Base-by-base conservation (phyloP, 2,888 invertebrate species). In the Parelbella ahira region DNA sequence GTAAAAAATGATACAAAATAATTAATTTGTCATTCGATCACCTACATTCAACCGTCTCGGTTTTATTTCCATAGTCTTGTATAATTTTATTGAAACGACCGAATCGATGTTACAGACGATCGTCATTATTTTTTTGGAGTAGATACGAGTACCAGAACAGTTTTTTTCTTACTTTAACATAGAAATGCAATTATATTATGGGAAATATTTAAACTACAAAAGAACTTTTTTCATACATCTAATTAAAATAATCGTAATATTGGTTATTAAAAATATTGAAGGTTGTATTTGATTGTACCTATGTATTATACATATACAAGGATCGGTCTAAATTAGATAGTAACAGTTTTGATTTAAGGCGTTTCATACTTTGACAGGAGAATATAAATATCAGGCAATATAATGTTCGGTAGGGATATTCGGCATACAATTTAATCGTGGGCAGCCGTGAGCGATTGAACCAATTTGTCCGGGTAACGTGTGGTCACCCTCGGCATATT, bases 381-480 rank as follows among this genome's bases (percentile, higher is more conserved):
- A n/a, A 25, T 7, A 27, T 36, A 39, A 42, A 43, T 20, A 28
- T 28, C 20, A 6, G 11, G 8, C 8, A 41, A 44, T 44, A 47
- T 48, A 49, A 47, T 45, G 43, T 23, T 23, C 36, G 15, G 27
- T 32, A 28, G 41, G 42, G 32, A 50, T 46, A 47, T 44, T 36
- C 48, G 42, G 45, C 45, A 51, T 63, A 62, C 59, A 57, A 63
- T 61, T 59, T 59, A 43, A 54, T 48, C 52, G 54, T 47, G 54
- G 56, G 59, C 58, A 49, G 56, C 39, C 48, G 61, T 69, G 72
- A 80, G 47, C 62, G 71, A 82, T 79, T 65, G 75, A 51, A 63
- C 58, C 75, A 72, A 81, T 82, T 84, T 81, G 77, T 81, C 63
- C 55, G 48, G 58, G 65, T 65, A 68, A 66, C 67, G 60, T 56